Percentiles rank a stretch among this genome's conserved stretches.
Conservation (phyloP, 2,797 vertebrate genomes). For the Sus cebifrons region DNA sequence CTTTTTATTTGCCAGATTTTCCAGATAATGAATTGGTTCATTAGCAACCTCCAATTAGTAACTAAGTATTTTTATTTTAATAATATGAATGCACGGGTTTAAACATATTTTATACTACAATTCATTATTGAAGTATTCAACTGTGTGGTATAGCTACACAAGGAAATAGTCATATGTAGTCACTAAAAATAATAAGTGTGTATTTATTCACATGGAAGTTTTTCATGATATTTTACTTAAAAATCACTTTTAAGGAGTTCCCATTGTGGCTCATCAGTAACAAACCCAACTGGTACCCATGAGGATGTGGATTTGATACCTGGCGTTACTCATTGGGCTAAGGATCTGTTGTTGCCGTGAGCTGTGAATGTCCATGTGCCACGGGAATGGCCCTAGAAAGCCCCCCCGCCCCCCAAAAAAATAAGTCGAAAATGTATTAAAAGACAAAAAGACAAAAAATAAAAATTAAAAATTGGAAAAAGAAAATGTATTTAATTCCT, state of each 20-base stretch:
- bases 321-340: no score
- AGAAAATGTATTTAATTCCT: no score
- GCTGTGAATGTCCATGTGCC: no score
- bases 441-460: no score
- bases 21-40: conserved; percentile 3
- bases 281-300: no score
- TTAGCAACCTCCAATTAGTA: not conserved
- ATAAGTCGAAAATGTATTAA: no score
- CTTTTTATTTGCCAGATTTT: conserved; percentile 41
- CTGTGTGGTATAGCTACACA: not conserved
- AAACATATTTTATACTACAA: conserved; percentile 20
- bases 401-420: no score
- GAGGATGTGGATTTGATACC: no score
- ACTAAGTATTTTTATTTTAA: conserved; percentile 26
- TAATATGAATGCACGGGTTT: not conserved
- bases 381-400: no score
- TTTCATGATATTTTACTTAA: conserved; percentile 33
- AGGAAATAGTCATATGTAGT: not conserved
- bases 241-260: not conserved
- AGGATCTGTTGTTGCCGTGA: no score
- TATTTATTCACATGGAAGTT: conserved; percentile 51
- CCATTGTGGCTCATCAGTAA: no score
- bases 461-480: no score
- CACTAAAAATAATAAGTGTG: not conserved
- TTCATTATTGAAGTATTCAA: conserved; percentile 1